phyloP scores from a whole-genome alignment of 2,113 vertebrate species.

The Oncorhynchus masou region DNA sequence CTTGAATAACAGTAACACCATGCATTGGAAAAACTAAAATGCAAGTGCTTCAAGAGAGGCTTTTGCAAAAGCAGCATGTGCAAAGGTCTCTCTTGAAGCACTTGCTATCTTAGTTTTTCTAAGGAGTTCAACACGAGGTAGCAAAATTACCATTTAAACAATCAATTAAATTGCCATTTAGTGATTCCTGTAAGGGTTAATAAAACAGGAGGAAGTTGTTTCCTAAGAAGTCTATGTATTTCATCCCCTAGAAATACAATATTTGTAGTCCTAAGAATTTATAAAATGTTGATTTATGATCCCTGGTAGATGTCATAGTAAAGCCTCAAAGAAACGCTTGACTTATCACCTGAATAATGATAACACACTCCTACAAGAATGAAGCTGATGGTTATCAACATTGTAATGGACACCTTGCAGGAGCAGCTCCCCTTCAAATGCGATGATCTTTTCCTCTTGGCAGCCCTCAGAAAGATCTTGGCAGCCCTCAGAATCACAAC shows the following conservation, averaged over 20 bases:
- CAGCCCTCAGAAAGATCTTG: conserved; percentile 86
- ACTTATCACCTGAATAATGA: neutral
- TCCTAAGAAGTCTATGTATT: conserved; percentile 9
- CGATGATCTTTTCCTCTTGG: conserved; percentile 85
- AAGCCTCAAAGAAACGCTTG: neutral
- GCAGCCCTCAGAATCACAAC: conserved; percentile 94
- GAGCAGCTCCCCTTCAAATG: conserved; percentile 84
- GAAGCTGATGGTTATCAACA: conserved; percentile 64
- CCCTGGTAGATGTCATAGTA: conserved; percentile 20
- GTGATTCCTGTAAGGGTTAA: neutral
- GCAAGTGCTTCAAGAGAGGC: too few relatives aligned
- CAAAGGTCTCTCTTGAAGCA: conserved; percentile 33
- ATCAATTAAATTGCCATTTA: conserved; percentile 25
- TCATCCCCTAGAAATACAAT: conserved; percentile 3
- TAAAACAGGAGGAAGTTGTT: neutral
- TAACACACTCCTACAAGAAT: too few relatives aligned
- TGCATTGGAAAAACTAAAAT: too few relatives aligned
- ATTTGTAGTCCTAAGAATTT: conserved; percentile 41
- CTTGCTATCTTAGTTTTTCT: conserved; percentile 24
- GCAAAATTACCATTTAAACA: conserved; percentile 57
- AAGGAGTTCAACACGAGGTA: conserved; percentile 63
- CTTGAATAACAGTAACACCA: neutral
- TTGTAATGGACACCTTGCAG: conserved; percentile 94
- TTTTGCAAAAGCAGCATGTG: conserved; percentile 40
- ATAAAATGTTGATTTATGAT: conserved; percentile 37